Evolutionary conservation across 2,888 invertebrate genomes (phyloP).

Genomic region (Tricholauxania praeusta): DNA sequence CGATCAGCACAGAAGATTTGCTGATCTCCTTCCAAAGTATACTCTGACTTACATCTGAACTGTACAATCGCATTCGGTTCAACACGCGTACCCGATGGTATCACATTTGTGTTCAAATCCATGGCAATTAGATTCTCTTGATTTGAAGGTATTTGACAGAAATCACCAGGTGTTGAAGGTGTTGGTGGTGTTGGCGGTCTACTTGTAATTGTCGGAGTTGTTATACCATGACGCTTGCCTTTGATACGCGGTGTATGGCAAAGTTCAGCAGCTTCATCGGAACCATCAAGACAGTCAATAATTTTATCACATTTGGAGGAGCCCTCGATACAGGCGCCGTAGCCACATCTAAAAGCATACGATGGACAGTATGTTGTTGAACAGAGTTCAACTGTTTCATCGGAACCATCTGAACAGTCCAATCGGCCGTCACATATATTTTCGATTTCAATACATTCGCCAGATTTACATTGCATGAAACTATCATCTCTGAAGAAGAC

Average conservation of each 20-base stretch:
- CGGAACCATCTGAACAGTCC: constrained; percentile 53
- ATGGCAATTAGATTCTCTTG: constrained; percentile 21
- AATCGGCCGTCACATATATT: constrained; percentile 65
- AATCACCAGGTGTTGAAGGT: not conserved
- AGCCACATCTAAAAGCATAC: constrained; percentile 52
- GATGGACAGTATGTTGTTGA: constrained; percentile 43
- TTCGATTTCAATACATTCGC: constrained; percentile 48
- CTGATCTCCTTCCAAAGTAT: constrained; percentile 7
- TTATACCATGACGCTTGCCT: no score
- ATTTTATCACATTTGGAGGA: constrained; percentile 46
- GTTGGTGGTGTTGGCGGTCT: not conserved
- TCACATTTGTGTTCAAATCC: not conserved
- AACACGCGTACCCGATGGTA: not conserved
- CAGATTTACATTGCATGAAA: constrained; percentile 43
- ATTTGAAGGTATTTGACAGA: constrained; percentile 27
- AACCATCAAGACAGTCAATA: constrained; percentile 51
- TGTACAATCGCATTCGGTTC: constrained; percentile 27
- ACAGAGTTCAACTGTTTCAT: constrained; percentile 52
- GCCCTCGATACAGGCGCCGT: constrained; percentile 51
- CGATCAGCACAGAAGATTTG: not conserved
- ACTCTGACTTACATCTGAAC: constrained; percentile 29
- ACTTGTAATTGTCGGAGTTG: not conserved
- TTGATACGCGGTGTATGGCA: constrained; percentile 34
- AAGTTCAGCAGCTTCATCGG: constrained; percentile 49
- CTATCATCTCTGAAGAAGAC: not conserved